Evolutionary conservation across 2,888 invertebrate genomes (phyloP), one percentile per base, ranked within the genome.

Genomic region (Aleiodes alternator): DNA sequence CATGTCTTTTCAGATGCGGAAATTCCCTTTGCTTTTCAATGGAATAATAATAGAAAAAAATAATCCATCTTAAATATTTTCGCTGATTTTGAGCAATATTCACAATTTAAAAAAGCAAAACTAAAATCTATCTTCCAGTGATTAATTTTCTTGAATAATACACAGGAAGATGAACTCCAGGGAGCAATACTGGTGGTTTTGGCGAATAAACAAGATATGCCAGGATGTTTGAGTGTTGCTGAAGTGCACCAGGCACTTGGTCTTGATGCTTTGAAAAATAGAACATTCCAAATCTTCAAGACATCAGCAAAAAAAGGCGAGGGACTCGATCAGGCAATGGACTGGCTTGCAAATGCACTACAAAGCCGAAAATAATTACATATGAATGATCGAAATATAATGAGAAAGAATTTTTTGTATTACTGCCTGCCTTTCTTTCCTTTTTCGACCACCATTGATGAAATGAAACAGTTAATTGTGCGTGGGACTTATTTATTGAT

Each of bases 241-340:
- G 99, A 99, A 90, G 96, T 99, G 16, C 98, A 99, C 89, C 97
- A 97, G 90, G 97, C 98, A 0, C 91, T 99, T 61, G 99, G 99
- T 12, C 91, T 99, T 84, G 97, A 98, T 84, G 96, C 96, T 12
- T 92, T 99, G 73, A 97, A 98, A 90, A 98, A 97, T 91, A 93
- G 99, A 87, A 98, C 98, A 87, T 99, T 99, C 92, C 98, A 98
- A 93, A 99, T 99, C 87, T 99, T 99, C 91, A 99, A 99, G 92
- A 98, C 99, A 2, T 98, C 98, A 0, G 99, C 99, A 61, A 96
- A 97, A 82, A 97, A 98, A 90, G 99, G 99, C 34, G 98, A 98
- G 90, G 99, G 99, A 0, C 92, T 99, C 69, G 98, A 99, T 90
- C 97, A 97, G 90, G 98, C 99, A 78, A 99, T 99, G 99, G 98